Evolutionary conservation across 2,113 vertebrate species (phyloP).

Genomic region (Delphinus delphis): DNA sequence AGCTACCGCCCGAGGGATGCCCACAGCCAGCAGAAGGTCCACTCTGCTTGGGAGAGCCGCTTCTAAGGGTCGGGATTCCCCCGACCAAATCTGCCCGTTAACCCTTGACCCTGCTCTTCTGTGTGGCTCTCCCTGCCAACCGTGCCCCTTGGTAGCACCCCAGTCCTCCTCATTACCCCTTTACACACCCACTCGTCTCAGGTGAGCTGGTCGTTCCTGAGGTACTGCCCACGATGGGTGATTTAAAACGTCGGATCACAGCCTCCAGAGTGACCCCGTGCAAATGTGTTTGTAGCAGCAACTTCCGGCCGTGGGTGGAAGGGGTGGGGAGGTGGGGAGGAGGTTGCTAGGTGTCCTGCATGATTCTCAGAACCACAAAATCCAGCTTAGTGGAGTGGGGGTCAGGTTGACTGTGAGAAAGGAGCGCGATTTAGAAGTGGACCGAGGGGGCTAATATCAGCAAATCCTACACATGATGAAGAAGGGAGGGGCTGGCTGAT

Average conservation of each 20-base stretch:
- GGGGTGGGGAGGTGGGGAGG: background rate
- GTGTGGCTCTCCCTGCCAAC: background rate
- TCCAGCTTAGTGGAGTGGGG: background rate
- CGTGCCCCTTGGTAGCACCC: background rate
- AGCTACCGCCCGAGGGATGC: background rate
- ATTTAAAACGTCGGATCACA: background rate
- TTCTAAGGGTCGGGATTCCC: background rate
- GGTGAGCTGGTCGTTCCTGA: background rate
- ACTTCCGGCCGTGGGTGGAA: background rate
- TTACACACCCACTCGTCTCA: background rate
- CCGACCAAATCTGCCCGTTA: background rate
- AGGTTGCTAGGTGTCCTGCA: background rate
- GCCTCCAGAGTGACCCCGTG: background rate
- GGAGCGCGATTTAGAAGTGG: background rate
- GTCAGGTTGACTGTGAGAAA: background rate
- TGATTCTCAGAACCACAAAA: background rate
- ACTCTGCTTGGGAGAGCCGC: background rate
- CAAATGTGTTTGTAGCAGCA: background rate
- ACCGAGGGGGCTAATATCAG: too few relatives aligned
- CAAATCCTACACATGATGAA: background rate
- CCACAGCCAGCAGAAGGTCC: rapidly evolving
- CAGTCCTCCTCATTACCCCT: background rate
- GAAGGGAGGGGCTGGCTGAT: background rate
- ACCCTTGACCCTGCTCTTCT: background rate
- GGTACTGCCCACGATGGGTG: background rate